Percentiles rank a stretch among this genome's conserved stretches.
These are phyloP conservation scores for Scelioninae gen. 2 DNA, from an alignment of 2,888 invertebrate genomes.

Conservation along the genomic window DNA sequence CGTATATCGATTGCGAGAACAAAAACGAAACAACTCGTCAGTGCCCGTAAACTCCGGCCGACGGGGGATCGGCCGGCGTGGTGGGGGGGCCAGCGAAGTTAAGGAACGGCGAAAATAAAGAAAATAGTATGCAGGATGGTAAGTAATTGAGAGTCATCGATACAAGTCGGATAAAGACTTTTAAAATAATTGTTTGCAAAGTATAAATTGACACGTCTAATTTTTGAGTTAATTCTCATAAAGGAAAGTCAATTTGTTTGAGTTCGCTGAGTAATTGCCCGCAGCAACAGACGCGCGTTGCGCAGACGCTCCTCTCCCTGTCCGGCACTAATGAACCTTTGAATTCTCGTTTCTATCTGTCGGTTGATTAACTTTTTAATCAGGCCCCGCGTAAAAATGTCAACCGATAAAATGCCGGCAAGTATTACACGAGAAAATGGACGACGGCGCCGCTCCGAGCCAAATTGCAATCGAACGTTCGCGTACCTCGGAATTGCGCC, in stretches of 20 bases:
- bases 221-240: conserved; percentile 53
- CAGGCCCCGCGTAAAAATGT: conserved; percentile 55
- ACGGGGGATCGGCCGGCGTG: too few species aligned
- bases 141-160: conserved; percentile 54
- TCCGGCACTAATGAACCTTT: conserved; percentile 56
- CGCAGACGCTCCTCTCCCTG: not conserved
- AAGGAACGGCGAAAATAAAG: not conserved
- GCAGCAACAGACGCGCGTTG: conserved; percentile 8
- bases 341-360: conserved; percentile 60
- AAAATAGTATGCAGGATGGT: too few species aligned
- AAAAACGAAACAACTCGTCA: too few species aligned
- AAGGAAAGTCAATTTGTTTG: conserved; percentile 56
- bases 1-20: too few species aligned
- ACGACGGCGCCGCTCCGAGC: conserved; percentile 18
- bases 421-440: conserved; percentile 52
- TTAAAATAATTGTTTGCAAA: conserved; percentile 52
- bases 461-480: conserved; percentile 40
- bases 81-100: too few species aligned
- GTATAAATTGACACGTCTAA: conserved; percentile 52
- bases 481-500: conserved; percentile 23
- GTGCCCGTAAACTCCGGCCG: too few species aligned
- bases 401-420: conserved; percentile 50
- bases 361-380: conserved; percentile 65
- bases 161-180: conserved; percentile 48
- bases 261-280: conserved; percentile 59